Evolutionary conservation across 2,797 vertebrate species (phyloP), one percentile per base, ranked within the genome.

Genomic region (Etheostoma perlongum): DNA sequence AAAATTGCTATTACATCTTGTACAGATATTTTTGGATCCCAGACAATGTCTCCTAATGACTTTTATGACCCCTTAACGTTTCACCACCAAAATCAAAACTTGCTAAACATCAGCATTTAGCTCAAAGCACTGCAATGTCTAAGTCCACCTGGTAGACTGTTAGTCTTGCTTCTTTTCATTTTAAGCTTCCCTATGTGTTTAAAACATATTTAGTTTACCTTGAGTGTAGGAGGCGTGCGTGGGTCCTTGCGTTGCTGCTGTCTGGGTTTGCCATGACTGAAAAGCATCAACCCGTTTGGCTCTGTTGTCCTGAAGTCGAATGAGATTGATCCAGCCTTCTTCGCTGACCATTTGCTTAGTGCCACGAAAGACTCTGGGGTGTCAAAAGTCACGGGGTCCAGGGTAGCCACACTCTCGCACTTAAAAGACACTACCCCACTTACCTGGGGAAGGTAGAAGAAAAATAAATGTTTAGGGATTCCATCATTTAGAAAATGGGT

Each of bases 361-460:
- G 97, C 97, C 88, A 99, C 97, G 36, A 95, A 99, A 67, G 98
- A 99, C 91, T 99, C 98, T 0, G 98, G 98, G 12, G 98, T 99
- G 94, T 99, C 98, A 79, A 99, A 99, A 78, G 98, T 99, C 85
- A 99, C 98, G 33, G 98, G 98, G 92, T 99, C 98, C 93, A 99
- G 94, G 16, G 98, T 99, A 79, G 98, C 98, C 70, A 99, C 98
- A 70, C 97, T 99, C 92, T 99, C 98, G 86, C 98, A 99, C 90
- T 99, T 99, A 89, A 99, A 99, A 66, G 98, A 98, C 86, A 99
- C 97, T 86, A 98, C 95, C 65, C 98, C 98, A 51, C 98, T 97
- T 68, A 99, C 96, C 93, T 94, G 67, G 8, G 33, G 51, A 14
- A 64, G 48, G 72, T n/a, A 4, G 12, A 66, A 21, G 23, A 18